Base-by-base conservation (phyloP, 37 sponge, comb jelly and placozoan species). In the Cliona cf. orientalis region DNA sequence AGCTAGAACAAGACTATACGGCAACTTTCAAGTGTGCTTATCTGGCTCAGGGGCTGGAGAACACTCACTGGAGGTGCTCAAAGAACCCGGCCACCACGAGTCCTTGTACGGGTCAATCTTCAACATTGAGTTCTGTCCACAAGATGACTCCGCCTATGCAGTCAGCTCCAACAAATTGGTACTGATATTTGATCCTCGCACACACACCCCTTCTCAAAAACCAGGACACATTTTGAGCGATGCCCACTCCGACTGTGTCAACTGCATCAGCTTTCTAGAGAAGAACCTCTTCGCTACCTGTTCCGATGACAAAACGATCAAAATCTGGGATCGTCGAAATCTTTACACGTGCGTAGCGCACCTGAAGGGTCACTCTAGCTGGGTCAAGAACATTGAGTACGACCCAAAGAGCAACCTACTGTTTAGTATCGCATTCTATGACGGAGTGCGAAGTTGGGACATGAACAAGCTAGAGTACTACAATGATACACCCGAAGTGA, bases 331-430 rank as follows among this genome's bases (percentile, higher is more conserved):
- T 19, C 39, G 75, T 0, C n/a, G 90, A 22, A 66, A 84, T 2
- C 42, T 84, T 2, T 31, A 26, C 2, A 19, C 62, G 17, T 21
- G 37, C 21, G 37, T 72, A 11, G 42, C 46, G 0, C 42, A 67
- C 6, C 74, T 90, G 5, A 40, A 42, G 4, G 86, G 86, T 12
- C 90, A 90, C 77, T 33, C 29, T 11, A 59, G 68, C 23, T 90
- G 86, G 81, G 81, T 90, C 23, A 90, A 90, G 61, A 90, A 90
- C 55, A 84, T 90, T 69, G 90, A 90, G 34, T 84, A 80, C 42
- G 85, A 90, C 53, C 25, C 1, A 7, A 73, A 5, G 1, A 74
- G 59, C 0, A 53, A 40, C 4, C 56, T 46, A 2, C 71, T 90
- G 43, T 90, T 84, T 63, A 80, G 75, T 36, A 38, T 84, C 36